Evolutionary conservation across 1,140 invertebrate genomes (phyloP).

Genomic region (Microvelia longipes): DNA sequence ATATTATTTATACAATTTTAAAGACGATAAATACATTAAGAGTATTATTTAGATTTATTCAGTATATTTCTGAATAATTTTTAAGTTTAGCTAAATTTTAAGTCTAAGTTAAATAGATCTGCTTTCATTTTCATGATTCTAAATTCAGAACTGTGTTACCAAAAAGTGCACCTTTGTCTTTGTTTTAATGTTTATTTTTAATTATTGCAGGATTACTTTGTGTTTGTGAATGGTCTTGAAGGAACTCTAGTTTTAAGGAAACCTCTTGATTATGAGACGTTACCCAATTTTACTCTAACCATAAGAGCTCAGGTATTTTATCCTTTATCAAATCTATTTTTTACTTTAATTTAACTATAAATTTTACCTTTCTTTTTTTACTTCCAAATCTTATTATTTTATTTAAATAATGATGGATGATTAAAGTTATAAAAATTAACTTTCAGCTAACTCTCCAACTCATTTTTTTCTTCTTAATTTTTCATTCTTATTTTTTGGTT

Average conservation of each 20-base stretch:
- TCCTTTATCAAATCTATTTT: background rate
- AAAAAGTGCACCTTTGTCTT: no score
- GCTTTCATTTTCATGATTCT: no score
- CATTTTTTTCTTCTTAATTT: no score
- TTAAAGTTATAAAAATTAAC: no score
- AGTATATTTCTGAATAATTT: background rate
- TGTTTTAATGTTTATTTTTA: no score
- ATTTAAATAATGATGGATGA: no score
- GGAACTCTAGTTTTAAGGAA: conserved; percentile 64
- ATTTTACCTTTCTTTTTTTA: background rate
- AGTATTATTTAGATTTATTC: background rate
- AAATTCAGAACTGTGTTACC: no score
- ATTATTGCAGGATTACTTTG: conserved; percentile 55
- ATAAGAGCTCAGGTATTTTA: conserved; percentile 49
- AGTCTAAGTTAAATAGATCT: no score
- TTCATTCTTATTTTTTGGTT: no score
- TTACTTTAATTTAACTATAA: background rate
- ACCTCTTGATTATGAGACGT: conserved; percentile 66
- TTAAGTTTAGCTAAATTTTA: background rate
- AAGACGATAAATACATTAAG: no score
- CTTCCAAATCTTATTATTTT: no score
- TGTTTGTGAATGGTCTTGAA: conserved; percentile 71
- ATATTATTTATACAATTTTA: background rate
- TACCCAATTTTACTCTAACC: conserved; percentile 61
- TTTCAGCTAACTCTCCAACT: no score